Evolutionary conservation across 2,888 invertebrate species (phyloP).

Genomic region (Crematogaster levior): DNA sequence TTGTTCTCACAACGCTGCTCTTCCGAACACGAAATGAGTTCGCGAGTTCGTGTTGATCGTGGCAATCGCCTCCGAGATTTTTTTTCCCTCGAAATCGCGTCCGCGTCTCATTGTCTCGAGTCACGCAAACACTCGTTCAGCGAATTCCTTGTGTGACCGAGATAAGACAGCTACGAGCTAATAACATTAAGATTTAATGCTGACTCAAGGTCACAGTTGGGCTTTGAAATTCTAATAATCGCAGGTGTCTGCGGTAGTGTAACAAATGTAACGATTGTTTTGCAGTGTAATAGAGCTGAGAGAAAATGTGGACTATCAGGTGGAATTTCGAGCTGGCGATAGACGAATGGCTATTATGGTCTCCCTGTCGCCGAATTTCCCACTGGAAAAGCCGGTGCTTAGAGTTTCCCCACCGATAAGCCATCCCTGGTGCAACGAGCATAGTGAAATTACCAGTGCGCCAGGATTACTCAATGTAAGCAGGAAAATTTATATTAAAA

Average conservation of each 20-base stretch:
- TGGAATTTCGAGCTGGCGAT: conserved; percentile 89
- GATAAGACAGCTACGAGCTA: neutral
- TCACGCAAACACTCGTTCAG: neutral
- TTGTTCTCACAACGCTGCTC: neutral
- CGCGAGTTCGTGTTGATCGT: no score
- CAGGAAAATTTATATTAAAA: neutral
- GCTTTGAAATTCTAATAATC: neutral
- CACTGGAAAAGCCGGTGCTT: conserved; percentile 91
- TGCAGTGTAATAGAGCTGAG: conserved; percentile 90
- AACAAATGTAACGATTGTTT: conserved; percentile 12
- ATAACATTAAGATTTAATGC: neutral
- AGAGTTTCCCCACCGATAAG: conserved; percentile 89
- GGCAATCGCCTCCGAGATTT: neutral
- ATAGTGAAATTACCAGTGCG: conserved; percentile 90
- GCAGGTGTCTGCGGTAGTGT: neutral
- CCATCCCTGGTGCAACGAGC: conserved; percentile 91
- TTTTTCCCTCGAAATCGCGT: neutral
- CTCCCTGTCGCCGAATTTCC: conserved; percentile 90
- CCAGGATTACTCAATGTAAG: conserved; percentile 91
- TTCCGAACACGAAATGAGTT: neutral
- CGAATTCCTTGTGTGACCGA: neutral
- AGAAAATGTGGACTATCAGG: conserved; percentile 91
- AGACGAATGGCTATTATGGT: conserved; percentile 90
- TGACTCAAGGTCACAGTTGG: neutral
- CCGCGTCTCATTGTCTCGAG: neutral